phyloP scores from a whole-genome alignment of 2,888 invertebrate genomes.

The Bombylius major region DNA sequence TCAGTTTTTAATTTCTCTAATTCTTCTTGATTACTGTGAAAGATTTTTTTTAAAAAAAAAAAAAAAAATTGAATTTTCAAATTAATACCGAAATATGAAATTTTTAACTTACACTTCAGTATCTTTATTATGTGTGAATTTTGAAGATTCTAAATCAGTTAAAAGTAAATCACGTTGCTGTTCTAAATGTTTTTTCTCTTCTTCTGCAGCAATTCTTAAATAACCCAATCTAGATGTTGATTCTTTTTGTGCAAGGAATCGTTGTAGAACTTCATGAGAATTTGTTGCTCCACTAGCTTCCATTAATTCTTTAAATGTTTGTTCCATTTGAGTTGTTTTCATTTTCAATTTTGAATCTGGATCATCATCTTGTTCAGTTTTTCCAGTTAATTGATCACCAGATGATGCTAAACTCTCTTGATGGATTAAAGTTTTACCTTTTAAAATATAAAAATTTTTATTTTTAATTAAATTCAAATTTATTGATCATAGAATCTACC shows the following conservation, averaged over 20 bases:
- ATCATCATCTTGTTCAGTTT: constrained; percentile 31
- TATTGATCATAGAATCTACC: constrained; percentile 21
- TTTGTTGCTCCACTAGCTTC: constrained; percentile 65
- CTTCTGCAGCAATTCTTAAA: constrained; percentile 57
- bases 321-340: constrained; percentile 41
- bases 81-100: background rate
- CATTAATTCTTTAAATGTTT: constrained; percentile 60
- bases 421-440: constrained; percentile 36
- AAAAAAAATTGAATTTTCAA: constrained; percentile 2
- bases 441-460: constrained; percentile 4
- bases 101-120: constrained; percentile 54
- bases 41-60: too few relatives aligned
- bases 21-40: constrained; percentile 54
- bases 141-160: constrained; percentile 59
- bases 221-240: constrained; percentile 57
- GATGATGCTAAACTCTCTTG: constrained; percentile 47
- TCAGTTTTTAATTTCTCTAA: constrained; percentile 49
- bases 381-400: constrained; percentile 33
- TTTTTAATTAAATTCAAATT: background rate
- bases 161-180: constrained; percentile 49
- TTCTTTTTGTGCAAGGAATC: constrained; percentile 60
- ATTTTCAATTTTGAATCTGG: constrained; percentile 27
- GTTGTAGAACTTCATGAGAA: constrained; percentile 58
- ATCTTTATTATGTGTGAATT: constrained; percentile 68
- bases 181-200: constrained; percentile 59